These are phyloP conservation scores for Seriola quinqueradiata DNA, from an alignment of 2,113 vertebrate species.

Conservation along the genomic window DNA sequence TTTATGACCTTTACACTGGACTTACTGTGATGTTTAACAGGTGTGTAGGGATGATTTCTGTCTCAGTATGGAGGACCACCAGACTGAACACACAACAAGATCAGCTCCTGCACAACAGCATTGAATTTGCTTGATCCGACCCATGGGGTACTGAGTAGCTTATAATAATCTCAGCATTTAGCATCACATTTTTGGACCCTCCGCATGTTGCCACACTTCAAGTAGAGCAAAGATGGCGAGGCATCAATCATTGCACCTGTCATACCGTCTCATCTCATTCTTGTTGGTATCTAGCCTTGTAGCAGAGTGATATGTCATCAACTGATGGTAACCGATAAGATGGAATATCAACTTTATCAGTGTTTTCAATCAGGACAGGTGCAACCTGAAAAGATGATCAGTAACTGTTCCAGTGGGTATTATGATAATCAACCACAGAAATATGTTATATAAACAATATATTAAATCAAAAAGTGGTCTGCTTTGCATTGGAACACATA, in stretches of 20 bases:
- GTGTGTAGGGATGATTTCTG: background rate
- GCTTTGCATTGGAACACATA: background rate
- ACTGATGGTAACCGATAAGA: background rate
- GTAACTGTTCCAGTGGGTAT: background rate
- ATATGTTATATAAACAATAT: background rate
- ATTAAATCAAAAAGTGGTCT: background rate
- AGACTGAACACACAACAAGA: background rate
- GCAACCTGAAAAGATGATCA: too few relatives aligned
- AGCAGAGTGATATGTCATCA: constrained; percentile 17
- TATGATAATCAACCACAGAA: background rate
- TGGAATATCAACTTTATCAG: background rate
- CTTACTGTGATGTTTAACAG: constrained; percentile 11
- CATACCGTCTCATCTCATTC: background rate
- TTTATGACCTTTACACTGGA: background rate
- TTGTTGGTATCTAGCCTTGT: background rate
- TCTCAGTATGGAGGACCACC: background rate
- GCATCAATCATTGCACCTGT: background rate
- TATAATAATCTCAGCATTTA: background rate
- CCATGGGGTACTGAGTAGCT: background rate
- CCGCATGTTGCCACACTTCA: background rate
- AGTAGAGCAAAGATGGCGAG: background rate
- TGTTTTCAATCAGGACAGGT: background rate
- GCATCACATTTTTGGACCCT: background rate
- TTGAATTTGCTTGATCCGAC: background rate
- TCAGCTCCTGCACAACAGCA: background rate